Percentiles rank a stretch among this genome's conserved stretches.
These are phyloP conservation scores for Podarcis cretensis DNA, from an alignment of 2,113 vertebrate genomes.

Conservation along the genomic window DNA sequence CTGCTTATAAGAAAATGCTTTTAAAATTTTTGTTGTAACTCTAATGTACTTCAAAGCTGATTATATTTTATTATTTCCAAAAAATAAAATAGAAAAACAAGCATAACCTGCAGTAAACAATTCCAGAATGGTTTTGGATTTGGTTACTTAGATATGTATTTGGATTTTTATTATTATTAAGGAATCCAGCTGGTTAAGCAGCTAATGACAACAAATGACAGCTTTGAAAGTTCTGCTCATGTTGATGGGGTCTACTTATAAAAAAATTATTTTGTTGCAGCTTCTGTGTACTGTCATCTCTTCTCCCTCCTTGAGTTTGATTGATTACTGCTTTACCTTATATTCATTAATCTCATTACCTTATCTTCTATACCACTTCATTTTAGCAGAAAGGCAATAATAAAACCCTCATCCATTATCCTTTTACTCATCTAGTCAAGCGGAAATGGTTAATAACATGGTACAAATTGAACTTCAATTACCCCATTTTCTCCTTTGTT, in stretches of 20 bases:
- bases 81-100: neutral
- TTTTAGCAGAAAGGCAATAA: slow-evolving; percentile 98
- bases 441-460: slow-evolving; percentile 99
- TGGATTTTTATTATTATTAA: neutral
- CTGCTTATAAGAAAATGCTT: neutral
- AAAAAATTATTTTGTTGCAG: slow-evolving; percentile 73
- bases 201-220: neutral
- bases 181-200: neutral
- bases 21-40: neutral
- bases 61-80: neutral
- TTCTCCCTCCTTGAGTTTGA: slow-evolving; percentile 85
- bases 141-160: neutral
- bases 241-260: slow-evolving; percentile 71
- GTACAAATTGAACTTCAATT: slow-evolving; percentile 99
- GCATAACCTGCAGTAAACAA: neutral
- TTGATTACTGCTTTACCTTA: slow-evolving; percentile 94
- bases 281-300: slow-evolving; percentile 79
- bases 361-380: slow-evolving; percentile 99
- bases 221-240: slow-evolving; percentile 35
- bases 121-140: neutral
- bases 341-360: slow-evolving; percentile 99
- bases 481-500: slow-evolving; percentile 91
- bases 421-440: slow-evolving; percentile 96
- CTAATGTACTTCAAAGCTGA: neutral
- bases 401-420: slow-evolving; percentile 99